Evolutionary conservation across 1,140 invertebrate genomes (phyloP).

Genomic region (Drosophila orena): DNA sequence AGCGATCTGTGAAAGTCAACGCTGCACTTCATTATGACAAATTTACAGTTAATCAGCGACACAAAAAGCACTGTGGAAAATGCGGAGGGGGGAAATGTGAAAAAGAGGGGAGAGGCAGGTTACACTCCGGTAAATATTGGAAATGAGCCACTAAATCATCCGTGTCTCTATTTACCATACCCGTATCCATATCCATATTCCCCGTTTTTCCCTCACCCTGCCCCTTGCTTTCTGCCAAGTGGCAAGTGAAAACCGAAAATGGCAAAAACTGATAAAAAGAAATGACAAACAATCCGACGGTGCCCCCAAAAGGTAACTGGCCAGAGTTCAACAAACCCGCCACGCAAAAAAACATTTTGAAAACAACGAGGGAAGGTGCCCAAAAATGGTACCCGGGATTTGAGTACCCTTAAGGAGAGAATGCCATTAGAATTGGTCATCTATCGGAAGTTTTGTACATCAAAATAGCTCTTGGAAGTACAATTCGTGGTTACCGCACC

Average conservation of each 20-base stretch:
- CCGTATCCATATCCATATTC: constrained; percentile 34
- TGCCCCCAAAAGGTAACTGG: constrained; percentile 43
- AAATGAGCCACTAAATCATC: constrained; percentile 59
- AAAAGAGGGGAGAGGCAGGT: constrained; percentile 1
- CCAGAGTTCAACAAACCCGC: constrained; percentile 39
- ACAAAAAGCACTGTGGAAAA: constrained; percentile 21
- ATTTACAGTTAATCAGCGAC: constrained; percentile 56
- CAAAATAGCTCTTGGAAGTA: background rate
- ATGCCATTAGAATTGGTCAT: background rate
- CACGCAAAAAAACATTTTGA: constrained; percentile 16
- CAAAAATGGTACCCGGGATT: constrained; percentile 1
- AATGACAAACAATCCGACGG: constrained; percentile 36
- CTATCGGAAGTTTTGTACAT: background rate
- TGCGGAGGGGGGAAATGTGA: constrained; percentile 2
- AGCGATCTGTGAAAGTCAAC: constrained; percentile 48
- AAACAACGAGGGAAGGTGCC: constrained; percentile 14
- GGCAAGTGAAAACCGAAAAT: constrained; percentile 54
- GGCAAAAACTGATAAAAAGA: constrained; percentile 54
- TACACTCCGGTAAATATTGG: constrained; percentile 43
- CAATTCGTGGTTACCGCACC: background rate
- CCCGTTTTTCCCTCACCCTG: background rate
- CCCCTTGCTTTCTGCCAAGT: background rate
- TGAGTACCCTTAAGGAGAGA: constrained; percentile 6
- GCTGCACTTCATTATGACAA: constrained; percentile 61
- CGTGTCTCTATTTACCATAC: constrained; percentile 40